phyloP scores from a whole-genome alignment of 1,140 invertebrate species.

The Drosophila burlai region DNA sequence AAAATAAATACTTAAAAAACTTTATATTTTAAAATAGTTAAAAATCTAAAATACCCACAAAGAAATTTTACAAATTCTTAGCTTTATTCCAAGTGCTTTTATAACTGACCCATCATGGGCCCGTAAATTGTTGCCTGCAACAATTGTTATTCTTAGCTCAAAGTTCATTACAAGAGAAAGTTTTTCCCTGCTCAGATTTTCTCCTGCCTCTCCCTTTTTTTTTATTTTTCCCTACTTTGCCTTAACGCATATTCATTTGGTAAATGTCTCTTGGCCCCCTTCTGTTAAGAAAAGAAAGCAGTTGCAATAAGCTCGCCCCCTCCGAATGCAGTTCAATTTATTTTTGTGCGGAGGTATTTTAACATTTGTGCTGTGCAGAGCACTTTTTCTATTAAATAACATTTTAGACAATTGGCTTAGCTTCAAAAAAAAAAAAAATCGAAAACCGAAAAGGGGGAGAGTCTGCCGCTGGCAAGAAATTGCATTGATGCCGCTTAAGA shows the following conservation, averaged over 20 bases:
- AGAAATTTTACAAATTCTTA: neutral
- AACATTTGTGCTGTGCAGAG: slow-evolving; percentile 54
- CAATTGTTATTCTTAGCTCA: slow-evolving; percentile 71
- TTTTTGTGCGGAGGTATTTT: slow-evolving; percentile 35
- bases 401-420: slow-evolving; percentile 73
- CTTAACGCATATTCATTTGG: slow-evolving; percentile 71
- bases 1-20: too few species aligned
- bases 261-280: slow-evolving; percentile 58
- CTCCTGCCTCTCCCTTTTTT: neutral
- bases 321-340: slow-evolving; percentile 72
- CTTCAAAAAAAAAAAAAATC: neutral
- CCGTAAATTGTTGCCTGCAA: slow-evolving; percentile 63
- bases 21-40: too few species aligned
- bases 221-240: slow-evolving; percentile 1
- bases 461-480: slow-evolving; percentile 30
- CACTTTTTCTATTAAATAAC: slow-evolving; percentile 78
- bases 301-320: slow-evolving; percentile 60
- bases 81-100: neutral
- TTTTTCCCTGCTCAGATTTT: slow-evolving; percentile 20
- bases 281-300: slow-evolving; percentile 56
- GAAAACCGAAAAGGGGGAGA: neutral
- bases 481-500: slow-evolving; percentile 55
- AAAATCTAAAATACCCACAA: neutral
- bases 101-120: slow-evolving; percentile 28
- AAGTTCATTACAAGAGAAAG: slow-evolving; percentile 38